A percentile compares a stretch with the other conserved stretches of the same genome.
These are phyloP conservation scores for Microtus montanus DNA, from an alignment of 2,113 vertebrate genomes.

Conservation along the genomic window DNA sequence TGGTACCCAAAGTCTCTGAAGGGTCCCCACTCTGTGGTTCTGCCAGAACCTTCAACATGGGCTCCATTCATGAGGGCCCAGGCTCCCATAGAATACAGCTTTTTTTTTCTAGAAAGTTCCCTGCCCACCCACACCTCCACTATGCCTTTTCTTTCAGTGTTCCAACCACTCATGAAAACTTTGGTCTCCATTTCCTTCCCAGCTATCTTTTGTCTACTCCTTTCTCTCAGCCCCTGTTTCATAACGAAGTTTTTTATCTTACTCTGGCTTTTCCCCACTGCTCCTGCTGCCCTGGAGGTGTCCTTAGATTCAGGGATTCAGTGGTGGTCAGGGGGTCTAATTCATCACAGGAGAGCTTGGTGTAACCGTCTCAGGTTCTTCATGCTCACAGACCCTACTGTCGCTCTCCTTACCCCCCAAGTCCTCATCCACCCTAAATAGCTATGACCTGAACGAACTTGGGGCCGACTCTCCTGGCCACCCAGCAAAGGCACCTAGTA, in stretches of 20 bases:
- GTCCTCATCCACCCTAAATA: not conserved
- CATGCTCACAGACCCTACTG: fast-evolving
- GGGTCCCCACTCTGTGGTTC: fast-evolving
- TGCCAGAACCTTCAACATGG: not conserved
- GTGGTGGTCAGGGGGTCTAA: not conserved
- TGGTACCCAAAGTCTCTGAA: too few species aligned
- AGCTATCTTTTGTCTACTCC: not conserved
- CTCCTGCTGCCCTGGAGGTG: fast-evolving
- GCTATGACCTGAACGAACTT: not conserved
- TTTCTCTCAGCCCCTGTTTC: not conserved
- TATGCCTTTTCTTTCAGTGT: not conserved
- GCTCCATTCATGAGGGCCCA: too few species aligned
- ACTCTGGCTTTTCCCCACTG: not conserved
- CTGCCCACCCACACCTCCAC: not conserved
- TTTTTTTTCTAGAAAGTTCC: not conserved
- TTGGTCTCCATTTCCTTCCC: not conserved
- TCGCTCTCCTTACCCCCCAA: fast-evolving
- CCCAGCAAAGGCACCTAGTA: fast-evolving
- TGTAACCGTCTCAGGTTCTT: not conserved
- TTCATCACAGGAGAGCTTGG: not conserved
- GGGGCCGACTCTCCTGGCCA: not conserved
- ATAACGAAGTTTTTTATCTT: not conserved
- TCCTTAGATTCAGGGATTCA: not conserved
- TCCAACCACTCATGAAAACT: not conserved
- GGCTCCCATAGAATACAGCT: not conserved